Evolutionary conservation across 2,797 vertebrate species (phyloP).

Genomic region (Morus bassanus): DNA sequence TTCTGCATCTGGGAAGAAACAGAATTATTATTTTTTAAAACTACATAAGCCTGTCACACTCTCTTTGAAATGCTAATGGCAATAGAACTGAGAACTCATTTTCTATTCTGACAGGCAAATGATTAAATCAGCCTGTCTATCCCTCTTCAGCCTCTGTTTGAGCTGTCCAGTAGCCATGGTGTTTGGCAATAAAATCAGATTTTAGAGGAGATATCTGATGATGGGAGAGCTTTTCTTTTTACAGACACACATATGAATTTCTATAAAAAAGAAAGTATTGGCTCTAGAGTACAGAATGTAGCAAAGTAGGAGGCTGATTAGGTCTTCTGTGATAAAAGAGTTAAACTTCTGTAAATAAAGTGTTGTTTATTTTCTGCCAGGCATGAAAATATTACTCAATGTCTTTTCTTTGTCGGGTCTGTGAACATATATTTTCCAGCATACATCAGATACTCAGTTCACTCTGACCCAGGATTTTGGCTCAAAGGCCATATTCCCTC

Average conservation of each 20-base stretch:
- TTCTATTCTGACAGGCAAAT: conserved; percentile 10
- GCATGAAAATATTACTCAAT: background rate
- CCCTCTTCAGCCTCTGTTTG: background rate
- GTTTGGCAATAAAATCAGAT: background rate
- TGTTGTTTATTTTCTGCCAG: background rate
- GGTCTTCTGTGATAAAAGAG: background rate
- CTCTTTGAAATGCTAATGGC: conserved; percentile 27
- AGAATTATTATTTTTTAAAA: background rate
- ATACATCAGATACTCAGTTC: background rate
- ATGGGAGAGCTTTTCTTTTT: background rate
- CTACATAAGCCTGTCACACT: background rate
- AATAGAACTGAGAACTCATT: background rate
- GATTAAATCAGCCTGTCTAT: background rate
- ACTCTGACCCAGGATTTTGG: background rate
- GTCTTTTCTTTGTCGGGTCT: background rate
- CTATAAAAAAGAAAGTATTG: background rate
- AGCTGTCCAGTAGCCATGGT: background rate
- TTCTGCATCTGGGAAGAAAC: background rate
- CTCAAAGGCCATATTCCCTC: background rate
- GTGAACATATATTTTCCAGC: background rate
- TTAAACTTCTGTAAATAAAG: background rate
- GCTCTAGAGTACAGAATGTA: background rate
- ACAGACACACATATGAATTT: background rate
- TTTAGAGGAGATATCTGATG: background rate
- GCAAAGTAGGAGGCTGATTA: background rate